Conservation (phyloP, 2,888 invertebrate genomes). For the Ichneumoninae sp. region DNA sequence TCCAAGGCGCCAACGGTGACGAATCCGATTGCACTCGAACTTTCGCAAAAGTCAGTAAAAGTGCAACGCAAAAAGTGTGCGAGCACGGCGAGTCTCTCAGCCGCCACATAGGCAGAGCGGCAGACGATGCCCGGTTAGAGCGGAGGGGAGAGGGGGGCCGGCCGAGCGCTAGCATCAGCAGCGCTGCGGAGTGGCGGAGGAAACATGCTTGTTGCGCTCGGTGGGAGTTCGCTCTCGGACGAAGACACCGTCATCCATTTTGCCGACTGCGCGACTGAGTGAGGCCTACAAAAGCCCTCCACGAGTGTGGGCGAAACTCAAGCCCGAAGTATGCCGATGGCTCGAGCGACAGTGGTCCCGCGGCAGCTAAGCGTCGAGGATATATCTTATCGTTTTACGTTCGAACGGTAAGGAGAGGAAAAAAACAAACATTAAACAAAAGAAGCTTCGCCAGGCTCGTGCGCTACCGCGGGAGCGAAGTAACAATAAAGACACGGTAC, state of each 20-base stretch:
- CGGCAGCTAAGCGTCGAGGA: slow-evolving; percentile 63
- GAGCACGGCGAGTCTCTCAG: neutral
- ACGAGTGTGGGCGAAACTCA: slow-evolving; percentile 59
- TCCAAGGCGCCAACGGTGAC: neutral
- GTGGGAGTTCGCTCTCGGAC: slow-evolving; percentile 27
- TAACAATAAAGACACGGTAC: neutral
- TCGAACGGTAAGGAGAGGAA: slow-evolving; percentile 5
- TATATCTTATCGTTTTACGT: slow-evolving; percentile 47
- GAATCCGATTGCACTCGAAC: neutral
- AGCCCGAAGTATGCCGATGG: slow-evolving; percentile 40
- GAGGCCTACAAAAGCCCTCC: slow-evolving; percentile 13
- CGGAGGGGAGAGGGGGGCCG: neutral
- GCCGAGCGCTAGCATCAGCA: slow-evolving; percentile 16
- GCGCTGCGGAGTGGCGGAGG: neutral
- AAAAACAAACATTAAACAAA: slow-evolving; percentile 1
- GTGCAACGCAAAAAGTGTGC: neutral
- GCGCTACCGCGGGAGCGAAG: neutral
- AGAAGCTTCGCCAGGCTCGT: neutral
- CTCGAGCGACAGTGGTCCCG: slow-evolving; percentile 64
- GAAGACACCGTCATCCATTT: neutral
- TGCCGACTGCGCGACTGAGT: neutral
- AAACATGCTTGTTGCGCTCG: slow-evolving; percentile 12
- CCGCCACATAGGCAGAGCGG: neutral
- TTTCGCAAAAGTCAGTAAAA: neutral
- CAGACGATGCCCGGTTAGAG: neutral